These are phyloP conservation scores for Sinocyclocheilus rhinocerous DNA, from an alignment of 2,113 vertebrate genomes.

Conservation along the genomic window DNA sequence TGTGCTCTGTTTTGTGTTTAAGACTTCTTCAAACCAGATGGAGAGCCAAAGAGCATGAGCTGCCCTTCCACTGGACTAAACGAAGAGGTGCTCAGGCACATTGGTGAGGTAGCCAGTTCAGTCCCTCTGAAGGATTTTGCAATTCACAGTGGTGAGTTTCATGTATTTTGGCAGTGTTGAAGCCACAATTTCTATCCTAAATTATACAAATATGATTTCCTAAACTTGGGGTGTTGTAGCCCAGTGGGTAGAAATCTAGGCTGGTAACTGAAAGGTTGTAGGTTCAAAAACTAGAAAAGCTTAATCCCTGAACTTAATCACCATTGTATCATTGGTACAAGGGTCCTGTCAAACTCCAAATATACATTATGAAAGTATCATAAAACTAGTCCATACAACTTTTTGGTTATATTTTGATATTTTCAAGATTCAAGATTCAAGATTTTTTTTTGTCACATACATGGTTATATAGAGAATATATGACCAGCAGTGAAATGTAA, in stretches of 20 bases:
- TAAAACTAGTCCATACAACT: background rate
- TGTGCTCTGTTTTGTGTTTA: constrained; percentile 18
- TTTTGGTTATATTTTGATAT: background rate
- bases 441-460: too few species aligned
- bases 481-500: too few species aligned
- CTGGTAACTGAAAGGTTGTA: background rate
- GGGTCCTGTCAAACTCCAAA: background rate
- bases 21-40: constrained; percentile 89
- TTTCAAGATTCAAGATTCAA: too few species aligned
- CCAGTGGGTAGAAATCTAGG: background rate
- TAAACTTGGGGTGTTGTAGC: background rate
- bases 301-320: background rate
- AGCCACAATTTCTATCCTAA: background rate
- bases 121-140: constrained; percentile 87
- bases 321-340: too few species aligned
- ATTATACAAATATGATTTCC: background rate
- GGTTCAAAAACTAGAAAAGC: background rate
- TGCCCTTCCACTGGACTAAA: constrained; percentile 83
- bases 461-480: too few species aligned
- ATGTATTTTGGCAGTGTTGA: background rate
- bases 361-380: background rate
- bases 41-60: constrained; percentile 86
- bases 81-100: constrained; percentile 82
- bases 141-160: constrained; percentile 78
- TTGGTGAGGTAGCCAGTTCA: constrained; percentile 85